Conservation (phyloP, 2,797 vertebrate genomes). For the Cuniculus paca region DNA sequence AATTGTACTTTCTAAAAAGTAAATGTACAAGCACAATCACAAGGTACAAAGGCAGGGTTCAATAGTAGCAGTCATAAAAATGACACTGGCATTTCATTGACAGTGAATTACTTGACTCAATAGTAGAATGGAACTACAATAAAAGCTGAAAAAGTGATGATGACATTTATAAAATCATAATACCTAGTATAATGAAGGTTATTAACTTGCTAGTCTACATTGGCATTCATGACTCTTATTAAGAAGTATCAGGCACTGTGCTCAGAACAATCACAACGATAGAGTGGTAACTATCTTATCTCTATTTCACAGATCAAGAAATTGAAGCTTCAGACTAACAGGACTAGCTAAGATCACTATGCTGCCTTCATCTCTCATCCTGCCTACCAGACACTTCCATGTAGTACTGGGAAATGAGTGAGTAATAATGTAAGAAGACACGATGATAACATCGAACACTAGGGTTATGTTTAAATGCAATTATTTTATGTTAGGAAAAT, state of each 20-base stretch:
- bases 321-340: not conserved
- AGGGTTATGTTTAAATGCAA: not conserved
- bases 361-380: not conserved
- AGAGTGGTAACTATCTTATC: not conserved
- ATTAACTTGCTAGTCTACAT: not conserved
- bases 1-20: not conserved
- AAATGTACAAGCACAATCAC: not conserved
- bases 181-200: not conserved
- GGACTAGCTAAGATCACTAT: not conserved
- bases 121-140: not conserved
- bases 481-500: not conserved
- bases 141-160: not conserved
- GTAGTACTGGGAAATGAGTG: not conserved
- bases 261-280: not conserved
- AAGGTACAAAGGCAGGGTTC: not conserved
- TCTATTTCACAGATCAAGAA: not conserved
- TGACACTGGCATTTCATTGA: not conserved
- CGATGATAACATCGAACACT: not conserved
- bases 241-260: not conserved
- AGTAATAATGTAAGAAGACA: not conserved
- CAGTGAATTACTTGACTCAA: not conserved
- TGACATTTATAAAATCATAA: not conserved
- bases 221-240: not conserved
- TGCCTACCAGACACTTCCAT: not conserved
- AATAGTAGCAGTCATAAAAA: conserved; percentile 5